Evolutionary conservation across 2,113 vertebrate species (phyloP).

Genomic region (Nanger granti): DNA sequence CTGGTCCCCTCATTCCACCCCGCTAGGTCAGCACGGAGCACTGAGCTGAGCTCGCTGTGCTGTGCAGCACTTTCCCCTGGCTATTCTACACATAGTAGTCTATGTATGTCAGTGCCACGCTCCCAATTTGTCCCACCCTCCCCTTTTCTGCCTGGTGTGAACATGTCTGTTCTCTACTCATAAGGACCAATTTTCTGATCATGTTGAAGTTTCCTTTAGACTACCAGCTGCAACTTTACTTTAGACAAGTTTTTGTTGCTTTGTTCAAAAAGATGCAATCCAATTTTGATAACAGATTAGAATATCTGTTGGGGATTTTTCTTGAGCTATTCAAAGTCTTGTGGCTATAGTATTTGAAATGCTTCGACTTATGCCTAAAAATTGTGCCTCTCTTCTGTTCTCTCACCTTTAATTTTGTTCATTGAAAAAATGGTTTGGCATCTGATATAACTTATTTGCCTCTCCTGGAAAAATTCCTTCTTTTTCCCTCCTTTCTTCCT

Average conservation of each 20-base stretch:
- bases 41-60: background rate
- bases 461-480: background rate
- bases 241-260: background rate
- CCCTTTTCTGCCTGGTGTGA: background rate
- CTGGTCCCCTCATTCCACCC: background rate
- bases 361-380: background rate
- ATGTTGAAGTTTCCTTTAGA: background rate
- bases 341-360: background rate
- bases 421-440: background rate
- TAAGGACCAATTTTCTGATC: background rate
- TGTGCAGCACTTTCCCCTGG: background rate
- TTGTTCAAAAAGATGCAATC: background rate
- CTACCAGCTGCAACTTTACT: background rate
- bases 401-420: background rate
- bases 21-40: background rate
- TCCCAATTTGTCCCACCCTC: background rate
- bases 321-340: background rate
- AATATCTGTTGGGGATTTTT: background rate
- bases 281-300: background rate
- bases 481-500: background rate
- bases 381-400: background rate
- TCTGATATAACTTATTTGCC: background rate
- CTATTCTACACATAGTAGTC: background rate
- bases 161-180: background rate
- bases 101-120: background rate